Base-by-base conservation (phyloP, 2,797 vertebrate genomes). In the Peromyscus melanophrys region DNA sequence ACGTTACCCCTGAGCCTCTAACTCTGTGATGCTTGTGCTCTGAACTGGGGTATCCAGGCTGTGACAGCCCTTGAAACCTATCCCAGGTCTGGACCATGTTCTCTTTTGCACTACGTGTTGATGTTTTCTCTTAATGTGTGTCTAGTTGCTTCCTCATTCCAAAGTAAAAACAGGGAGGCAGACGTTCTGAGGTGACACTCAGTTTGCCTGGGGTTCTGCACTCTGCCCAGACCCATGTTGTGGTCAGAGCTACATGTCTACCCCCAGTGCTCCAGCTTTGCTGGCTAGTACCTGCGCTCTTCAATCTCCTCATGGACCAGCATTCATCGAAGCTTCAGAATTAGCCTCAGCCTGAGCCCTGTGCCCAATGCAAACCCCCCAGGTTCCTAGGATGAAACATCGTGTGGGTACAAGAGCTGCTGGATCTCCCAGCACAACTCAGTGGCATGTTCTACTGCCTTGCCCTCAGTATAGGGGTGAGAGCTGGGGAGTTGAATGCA, bases 1-100 rank as follows among this genome's bases (percentile, higher is more conserved):
- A 6, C 63, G 16, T 5, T 40, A 46, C 1, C 16, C 29, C 73
- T 34, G 29, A 21, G 43, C 23, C 9, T 78, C 31, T 31, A 69
- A 55, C 52, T 87, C 6, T 14, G 0, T 0, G 1, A 4, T 19
- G 40, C 6, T 77, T 81, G 17, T 76, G 91, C 52, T 46, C 49
- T 55, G 91, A 49, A 11, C 77, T 9, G 1, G 61, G 55, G n/a
- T 43, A 23, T 87, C 71, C 37, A 57, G 46, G 29, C 12, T 8
- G 2, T 2, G 4, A 4, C 11, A 55, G 49, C 5, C 40, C 13
- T 8, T 3, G 23, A 12, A 37, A 29, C 11, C 21, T 6, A 31
- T 27, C 59, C n/a, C 2, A 25, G 16, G 49, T 75, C 40, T 61
- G 40, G 21, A 25, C 21, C 88, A 0, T 57, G 17, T 65, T 90